Base-by-base conservation (phyloP, 2,888 invertebrate species). In the Apodemia zela region DNA sequence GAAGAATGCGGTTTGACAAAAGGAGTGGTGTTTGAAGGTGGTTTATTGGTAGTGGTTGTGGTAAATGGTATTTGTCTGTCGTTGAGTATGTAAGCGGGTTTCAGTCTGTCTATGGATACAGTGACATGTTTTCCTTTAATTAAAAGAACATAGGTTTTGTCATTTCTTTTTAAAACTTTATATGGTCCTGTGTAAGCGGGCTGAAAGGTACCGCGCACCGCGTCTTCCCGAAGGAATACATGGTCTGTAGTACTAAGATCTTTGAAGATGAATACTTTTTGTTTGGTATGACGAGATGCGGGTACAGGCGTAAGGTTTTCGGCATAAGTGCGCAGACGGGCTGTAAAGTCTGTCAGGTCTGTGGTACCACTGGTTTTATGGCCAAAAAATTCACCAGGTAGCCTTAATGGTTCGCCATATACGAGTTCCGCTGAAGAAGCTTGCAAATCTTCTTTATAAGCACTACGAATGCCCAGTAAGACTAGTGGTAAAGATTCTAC, bases 351-450 rank as follows among this genome's bases (percentile, higher is more conserved):
- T 45, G 45, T 45, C 45, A 15, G 7, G n/a, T 45, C n/a, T 15
- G n/a, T 45, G 0, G 45, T n/a, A 45, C 45, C n/a, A n/a, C n/a
- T 45, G 45, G 45, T 45, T 45, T n/a, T n/a, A 4, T 45, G 45
- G 5, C 7, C 7, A 7, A 45, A 45, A 58, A 76, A 73, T 62
- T 77, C 75, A 0, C 75, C 75, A 0, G 76, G 76, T 0, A 77
- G 64, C 0, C 45, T 3, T 45, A 45, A 45, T 6, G n/a, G 45
- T 7, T 45, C 45, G n/a, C 45, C n/a, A n/a, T 45, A 75, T 0
- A 76, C 67, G 7, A 76, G 35, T 38, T 76, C 75, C 0, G 76
- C 75, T 10, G 73, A 58, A 0, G 74, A 70, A 0, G 72, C 49
- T 29, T 69, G 47, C 0, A 74, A 51, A 54, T 76, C 77, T 13